These are phyloP conservation scores for Bos taurus DNA, from an alignment of 2,113 vertebrate species.

Conservation along the genomic window ARS-UCD2.0 NC_037357.1:117893501-117894000, in stretches of 20 bases:
- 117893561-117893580: neutral
- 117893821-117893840: neutral
- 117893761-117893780: neutral
- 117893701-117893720: neutral
- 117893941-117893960: neutral
- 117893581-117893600: neutral
- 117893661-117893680: neutral
- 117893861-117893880: neutral
- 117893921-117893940: neutral
- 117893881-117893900: neutral
- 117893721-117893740: neutral
- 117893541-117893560: neutral
- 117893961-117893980: slow-evolving; percentile 5
- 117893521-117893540: neutral
- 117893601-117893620: neutral
- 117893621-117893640: neutral
- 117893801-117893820: neutral
- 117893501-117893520: neutral
- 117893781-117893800: neutral
- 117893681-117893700: neutral
- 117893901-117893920: neutral
- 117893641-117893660: neutral
- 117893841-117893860: neutral
- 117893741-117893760: neutral
- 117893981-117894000: neutral